phyloP scores from a whole-genome alignment of 2,797 vertebrate species.

The Saxicola maurus region DNA sequence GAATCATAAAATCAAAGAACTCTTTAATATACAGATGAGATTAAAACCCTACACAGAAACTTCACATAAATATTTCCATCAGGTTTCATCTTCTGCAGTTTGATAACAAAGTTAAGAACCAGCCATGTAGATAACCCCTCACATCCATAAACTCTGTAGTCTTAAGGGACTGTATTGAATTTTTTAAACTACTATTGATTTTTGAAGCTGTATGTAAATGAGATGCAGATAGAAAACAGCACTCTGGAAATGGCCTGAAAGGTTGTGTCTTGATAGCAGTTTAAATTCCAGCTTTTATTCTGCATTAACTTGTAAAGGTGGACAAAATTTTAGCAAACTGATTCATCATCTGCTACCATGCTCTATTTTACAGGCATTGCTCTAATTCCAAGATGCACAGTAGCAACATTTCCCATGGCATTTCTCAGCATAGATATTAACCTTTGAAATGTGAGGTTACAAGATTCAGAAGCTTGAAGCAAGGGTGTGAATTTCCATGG shows the following conservation, averaged over 20 bases:
- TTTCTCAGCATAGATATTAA: not conserved
- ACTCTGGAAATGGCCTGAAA: not conserved
- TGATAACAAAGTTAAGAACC: not conserved
- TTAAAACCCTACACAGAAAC: not conserved
- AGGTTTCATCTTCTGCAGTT: not conserved
- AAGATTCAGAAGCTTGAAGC: not conserved
- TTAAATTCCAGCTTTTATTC: not conserved
- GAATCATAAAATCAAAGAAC: no score
- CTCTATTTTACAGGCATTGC: not conserved
- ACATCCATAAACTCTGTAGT: not conserved
- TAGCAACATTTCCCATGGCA: not conserved
- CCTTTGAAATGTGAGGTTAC: not conserved
- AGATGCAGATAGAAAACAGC: not conserved
- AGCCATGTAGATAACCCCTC: not conserved
- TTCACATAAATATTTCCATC: not conserved
- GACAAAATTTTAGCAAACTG: not conserved
- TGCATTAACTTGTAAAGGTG: not conserved
- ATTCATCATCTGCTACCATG: not conserved
- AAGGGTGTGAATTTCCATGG: not conserved
- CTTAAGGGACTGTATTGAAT: not conserved
- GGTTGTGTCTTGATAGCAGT: not conserved
- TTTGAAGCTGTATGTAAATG: not conserved
- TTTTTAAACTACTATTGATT: not conserved
- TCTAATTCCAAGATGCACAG: not conserved
- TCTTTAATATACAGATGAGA: not conserved